Evolutionary conservation across 2,797 vertebrate genomes (phyloP), one percentile per base, ranked within the genome.

Genomic region (Sebastes iracundus): DNA sequence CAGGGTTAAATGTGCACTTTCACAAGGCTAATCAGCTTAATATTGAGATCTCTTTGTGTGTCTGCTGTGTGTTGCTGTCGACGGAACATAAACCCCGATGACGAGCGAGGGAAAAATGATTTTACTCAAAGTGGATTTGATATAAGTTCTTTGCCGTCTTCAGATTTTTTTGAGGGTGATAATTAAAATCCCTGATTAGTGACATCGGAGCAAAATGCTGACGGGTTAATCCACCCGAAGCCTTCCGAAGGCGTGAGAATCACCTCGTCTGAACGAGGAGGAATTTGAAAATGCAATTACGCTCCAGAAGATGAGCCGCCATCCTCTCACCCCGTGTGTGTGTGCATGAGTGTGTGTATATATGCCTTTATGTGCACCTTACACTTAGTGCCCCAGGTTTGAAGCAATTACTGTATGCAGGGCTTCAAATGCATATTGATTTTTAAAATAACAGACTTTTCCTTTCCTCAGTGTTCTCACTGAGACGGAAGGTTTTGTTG

Each of bases 181-280:
- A 87, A 88, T 87, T 87, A 79, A 84, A 93, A 93, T 90, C 77
- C 71, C 46, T 28, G 81, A 86, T 88, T 87, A 88, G 79, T 30
- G 14, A 63, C 80, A 22, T 1, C 6, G 63, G 66, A 71, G 73
- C n/a, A 64, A 80, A 88, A 76, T 33, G 81, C 80, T 77, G 89
- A 81, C 55, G 65, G 77, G 80, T 84, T 89, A 89, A 92, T 93
- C 89, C 85, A 18, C n/a, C n/a, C 3, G 6, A 60, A 77, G 81
- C 83, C 63, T 71, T 30, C 7, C 22, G 68, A 78, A 78, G 59
- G 80, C 74, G 55, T 65, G 85, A 86, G 85, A 89, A 78, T 80
- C 42, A 74, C 69, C 69, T 83, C 59, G 14, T 75, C 77, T 66
- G 66, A 68, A 49, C 62, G 66, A 62, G 9, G 0, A 38, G 20